Conservation (phyloP, 2,888 invertebrate species). For the Drosophila greeni region DNA sequence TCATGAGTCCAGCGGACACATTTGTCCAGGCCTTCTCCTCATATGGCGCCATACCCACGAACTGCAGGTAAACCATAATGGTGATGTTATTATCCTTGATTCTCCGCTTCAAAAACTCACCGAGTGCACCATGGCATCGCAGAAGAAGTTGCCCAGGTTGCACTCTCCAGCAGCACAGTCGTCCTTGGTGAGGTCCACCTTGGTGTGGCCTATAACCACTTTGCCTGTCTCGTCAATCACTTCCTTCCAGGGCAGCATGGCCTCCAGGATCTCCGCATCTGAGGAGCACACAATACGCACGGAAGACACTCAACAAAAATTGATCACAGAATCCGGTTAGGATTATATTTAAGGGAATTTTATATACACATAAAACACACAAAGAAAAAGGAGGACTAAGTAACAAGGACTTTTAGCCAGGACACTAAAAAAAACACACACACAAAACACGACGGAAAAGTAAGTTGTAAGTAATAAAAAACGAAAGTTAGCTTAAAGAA, state of each 20-base stretch:
- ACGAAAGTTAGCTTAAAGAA: neutral
- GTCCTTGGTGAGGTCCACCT: slow-evolving; percentile 81
- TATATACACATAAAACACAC: neutral
- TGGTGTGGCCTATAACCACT: slow-evolving; percentile 81
- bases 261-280: slow-evolving; percentile 83
- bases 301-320: neutral
- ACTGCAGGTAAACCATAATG: slow-evolving; percentile 44
- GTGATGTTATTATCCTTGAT: rapidly evolving
- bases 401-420: neutral
- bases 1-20: slow-evolving; percentile 84
- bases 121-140: slow-evolving; percentile 85
- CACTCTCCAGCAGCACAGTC: slow-evolving; percentile 84
- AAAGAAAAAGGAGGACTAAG: neutral
- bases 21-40: slow-evolving; percentile 82
- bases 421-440: neutral
- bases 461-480: neutral
- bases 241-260: slow-evolving; percentile 82
- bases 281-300: slow-evolving; percentile 27
- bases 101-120: slow-evolving; percentile 78
- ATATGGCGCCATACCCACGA: slow-evolving; percentile 69
- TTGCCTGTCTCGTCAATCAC: slow-evolving; percentile 81
- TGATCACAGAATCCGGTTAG: neutral
- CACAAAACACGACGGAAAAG: neutral
- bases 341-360: neutral
- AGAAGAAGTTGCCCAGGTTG: slow-evolving; percentile 85